Conservation (phyloP, 2,888 invertebrate species). For the Caenorhabditis virilis region DNA sequence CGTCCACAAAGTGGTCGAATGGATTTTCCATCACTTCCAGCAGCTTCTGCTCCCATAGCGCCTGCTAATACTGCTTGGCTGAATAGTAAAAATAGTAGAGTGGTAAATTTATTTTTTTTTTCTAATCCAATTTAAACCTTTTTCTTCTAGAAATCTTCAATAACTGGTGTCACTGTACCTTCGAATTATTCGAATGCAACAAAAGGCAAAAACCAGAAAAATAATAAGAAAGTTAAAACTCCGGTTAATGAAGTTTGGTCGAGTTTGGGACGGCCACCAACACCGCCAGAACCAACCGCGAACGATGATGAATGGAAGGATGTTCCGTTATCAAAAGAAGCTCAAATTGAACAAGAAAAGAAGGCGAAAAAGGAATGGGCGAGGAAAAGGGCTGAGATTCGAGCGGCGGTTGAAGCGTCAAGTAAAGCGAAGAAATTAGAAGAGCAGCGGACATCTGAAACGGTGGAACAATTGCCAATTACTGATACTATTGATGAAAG, state of each 20-base stretch:
- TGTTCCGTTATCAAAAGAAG: conserved; percentile 36
- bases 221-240: conserved; percentile 22
- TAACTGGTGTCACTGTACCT: conserved; percentile 21
- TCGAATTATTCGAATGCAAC: conserved; percentile 21
- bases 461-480: too few relatives aligned
- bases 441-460: neutral
- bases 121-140: neutral
- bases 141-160: conserved; percentile 11
- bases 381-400: conserved; percentile 28
- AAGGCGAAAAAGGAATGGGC: conserved; percentile 29
- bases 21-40: conserved; percentile 28
- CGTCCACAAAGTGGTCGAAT: neutral
- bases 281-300: neutral
- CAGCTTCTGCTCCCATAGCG: conserved; percentile 20
- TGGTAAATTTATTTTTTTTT: conserved; percentile 6
- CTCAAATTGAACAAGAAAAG: conserved; percentile 22
- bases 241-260: conserved; percentile 37
- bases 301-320: conserved; percentile 16
- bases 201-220: conserved; percentile 22
- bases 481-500: too few relatives aligned
- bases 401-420: conserved; percentile 22
- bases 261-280: conserved; percentile 21
- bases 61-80: conserved; percentile 27
- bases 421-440: conserved; percentile 5
- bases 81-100: conserved; percentile 23